Conservation (phyloP, 2,797 vertebrate species). For the Tarsius wallacei region DNA sequence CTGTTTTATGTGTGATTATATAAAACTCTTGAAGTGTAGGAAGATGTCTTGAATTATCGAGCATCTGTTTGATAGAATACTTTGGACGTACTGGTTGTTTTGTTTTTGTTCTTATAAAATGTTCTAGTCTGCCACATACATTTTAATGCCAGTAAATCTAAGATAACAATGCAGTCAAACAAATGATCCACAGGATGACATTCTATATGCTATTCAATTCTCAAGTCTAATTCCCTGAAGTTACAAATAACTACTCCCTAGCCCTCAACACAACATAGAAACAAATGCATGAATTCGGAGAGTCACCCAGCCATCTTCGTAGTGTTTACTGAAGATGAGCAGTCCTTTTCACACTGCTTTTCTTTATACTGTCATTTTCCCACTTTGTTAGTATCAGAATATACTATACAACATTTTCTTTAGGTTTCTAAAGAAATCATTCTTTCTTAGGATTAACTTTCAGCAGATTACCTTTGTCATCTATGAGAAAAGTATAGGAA, state of each 20-base stretch:
- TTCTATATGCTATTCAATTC: background rate
- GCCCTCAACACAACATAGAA: background rate
- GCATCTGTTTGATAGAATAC: constrained; percentile 39
- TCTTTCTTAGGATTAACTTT: background rate
- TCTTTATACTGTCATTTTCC: background rate
- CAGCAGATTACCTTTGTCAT: constrained; percentile 96
- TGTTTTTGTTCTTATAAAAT: constrained; percentile 47
- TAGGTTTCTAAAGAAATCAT: background rate
- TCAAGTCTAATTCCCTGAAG: constrained; percentile 5
- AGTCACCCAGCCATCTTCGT: background rate
- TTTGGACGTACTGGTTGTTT: background rate
- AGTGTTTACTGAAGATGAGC: background rate
- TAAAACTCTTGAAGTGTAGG: constrained; percentile 30
- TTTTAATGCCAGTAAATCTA: background rate
- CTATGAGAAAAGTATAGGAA: constrained; percentile 99
- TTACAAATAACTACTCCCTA: background rate
- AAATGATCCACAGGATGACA: background rate
- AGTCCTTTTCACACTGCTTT: constrained; percentile 18
- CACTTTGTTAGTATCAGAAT: background rate
- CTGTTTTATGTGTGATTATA: background rate
- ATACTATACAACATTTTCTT: background rate
- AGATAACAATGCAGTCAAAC: background rate
- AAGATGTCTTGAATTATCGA: background rate
- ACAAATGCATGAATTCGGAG: background rate
- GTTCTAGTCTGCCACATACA: constrained; percentile 10